Evolutionary conservation across 2,797 vertebrate genomes (phyloP), one percentile per base, ranked within the genome.

Genomic region (Bovichtus variegatus): DNA sequence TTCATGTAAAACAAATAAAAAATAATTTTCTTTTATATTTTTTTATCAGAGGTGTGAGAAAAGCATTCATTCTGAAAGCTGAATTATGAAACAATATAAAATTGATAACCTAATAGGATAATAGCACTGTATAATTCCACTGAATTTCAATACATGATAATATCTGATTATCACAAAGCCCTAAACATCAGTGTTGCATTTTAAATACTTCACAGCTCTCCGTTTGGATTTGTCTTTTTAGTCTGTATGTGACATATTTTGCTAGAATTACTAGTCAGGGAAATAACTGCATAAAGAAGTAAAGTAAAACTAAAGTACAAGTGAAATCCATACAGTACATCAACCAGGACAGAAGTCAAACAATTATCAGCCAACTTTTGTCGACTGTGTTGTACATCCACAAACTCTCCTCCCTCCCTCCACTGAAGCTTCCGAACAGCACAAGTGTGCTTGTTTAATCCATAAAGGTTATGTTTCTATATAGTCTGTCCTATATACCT

Each of bases 401-500:
- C 58, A 65, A 19, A 74, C 50, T 55, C 9, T 43, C 36, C 36
- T 84, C n/a, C 31, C 61, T 75, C 58, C 15, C 67, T 74, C 60
- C 18, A 13, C 34, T 38, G 62, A 76, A 72, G 34, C 36, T 47
- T 71, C 50, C 47, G 34, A 61, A 73, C 80, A 64, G 50, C 44
- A 47, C 8, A 1, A 68, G 25, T 9, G 34, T 18, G 25, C 64
- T 46, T 69, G 21, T 79, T 31, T 43, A 77, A 90, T 81, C 80
- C 63, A 70, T 59, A 64, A 43, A 76, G 82, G 38, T 74, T 76
- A 51, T 4, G 34, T 74, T 81, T 81, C 68, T 85, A 86, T 83
- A 88, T 86, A 66, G 77, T 86, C 70, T 73, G 34, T 66, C 49
- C 57, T 70, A 76, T 86, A 92, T 93, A 86, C 77, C 69, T 89